These are phyloP conservation scores for Calameuta idolon DNA, from an alignment of 2,888 invertebrate species.

Conservation along the genomic window DNA sequence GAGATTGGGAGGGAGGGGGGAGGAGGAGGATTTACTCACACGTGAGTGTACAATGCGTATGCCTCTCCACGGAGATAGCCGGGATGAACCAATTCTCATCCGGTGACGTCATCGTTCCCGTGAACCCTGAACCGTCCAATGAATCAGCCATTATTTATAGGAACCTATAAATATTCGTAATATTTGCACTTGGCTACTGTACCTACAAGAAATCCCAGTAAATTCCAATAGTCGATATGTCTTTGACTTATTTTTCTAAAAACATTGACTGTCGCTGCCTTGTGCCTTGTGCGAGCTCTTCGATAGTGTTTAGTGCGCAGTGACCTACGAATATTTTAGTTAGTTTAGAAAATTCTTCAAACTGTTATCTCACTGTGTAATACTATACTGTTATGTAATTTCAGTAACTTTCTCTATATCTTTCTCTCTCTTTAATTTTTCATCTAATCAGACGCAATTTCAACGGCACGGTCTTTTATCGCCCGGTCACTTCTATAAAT, in stretches of 20 bases:
- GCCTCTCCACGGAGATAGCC: conserved; percentile 29
- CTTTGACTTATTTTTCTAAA: not conserved
- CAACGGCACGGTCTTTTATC: not conserved
- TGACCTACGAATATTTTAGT: not conserved
- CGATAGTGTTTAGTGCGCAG: not conserved
- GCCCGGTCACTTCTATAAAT: not conserved
- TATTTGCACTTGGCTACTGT: not conserved
- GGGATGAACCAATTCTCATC: conserved; percentile 44
- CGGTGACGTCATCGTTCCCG: conserved; percentile 44
- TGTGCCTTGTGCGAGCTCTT: not conserved
- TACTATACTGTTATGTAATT: not conserved
- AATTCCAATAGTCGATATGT: not conserved
- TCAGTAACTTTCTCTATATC: not conserved
- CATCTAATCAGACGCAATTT: not conserved
- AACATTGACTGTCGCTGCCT: not conserved
- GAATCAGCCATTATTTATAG: conserved; percentile 45
- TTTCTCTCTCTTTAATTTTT: not conserved
- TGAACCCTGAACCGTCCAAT: conserved; percentile 38
- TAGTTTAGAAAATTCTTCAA: not conserved
- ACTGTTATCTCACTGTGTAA: not conserved
- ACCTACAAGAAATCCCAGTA: not conserved
- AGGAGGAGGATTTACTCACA: not conserved
- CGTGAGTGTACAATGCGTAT: not conserved
- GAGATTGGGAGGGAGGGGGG: not conserved
- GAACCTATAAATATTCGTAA: conserved; percentile 27